Base-by-base conservation (phyloP, 2,797 vertebrate species). In the Brachyrhaphis roseni region DNA sequence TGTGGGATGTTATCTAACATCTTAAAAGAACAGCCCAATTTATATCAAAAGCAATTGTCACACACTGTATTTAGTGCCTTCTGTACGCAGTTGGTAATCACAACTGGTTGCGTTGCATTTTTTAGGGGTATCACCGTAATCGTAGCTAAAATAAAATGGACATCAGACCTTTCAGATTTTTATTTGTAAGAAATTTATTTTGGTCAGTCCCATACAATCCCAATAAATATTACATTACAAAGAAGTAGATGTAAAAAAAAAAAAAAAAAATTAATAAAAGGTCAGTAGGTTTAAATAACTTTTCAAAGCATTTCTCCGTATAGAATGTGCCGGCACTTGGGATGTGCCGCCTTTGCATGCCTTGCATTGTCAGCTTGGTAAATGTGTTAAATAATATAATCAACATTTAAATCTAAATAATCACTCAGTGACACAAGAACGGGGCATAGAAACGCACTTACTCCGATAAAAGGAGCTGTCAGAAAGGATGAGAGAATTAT, bases 371-470 rank as follows among this genome's bases (percentile, higher is more conserved):
- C 79, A 71, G 78, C 82, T 82, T 2, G 26, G 88, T 91, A 89
- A 85, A 89, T 85, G 85, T 90, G 70, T 74, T 82, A 74, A 89
- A 89, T 82, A 85, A 87, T 86, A 90, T 90, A 88, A 93, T 81
- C 86, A 82, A 80, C 73, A 79, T 85, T 86, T 2, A 43, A 43
- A 43, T 86, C 72, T 59, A 87, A 90, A 86, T 76, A 83, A 84
- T 86, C 78, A 82, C 78, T 78, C 72, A 45, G 81, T 86, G 87
- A 78, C 86, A 75, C 55, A 82, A 79, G 80, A 89, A 76, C 71
- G 72, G 57, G 0, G 80, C 73, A 78, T 80, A 85, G 83, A 82
- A 76, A 64, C 20, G 0, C 74, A 81, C 78, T 85, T 64, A 39
- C 39, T 72, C 51, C 49, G 84, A 88, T 82, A 86, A 88, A 84